phyloP scores from a whole-genome alignment of 2,888 invertebrate genomes.

The Artemia sp. region DNA sequence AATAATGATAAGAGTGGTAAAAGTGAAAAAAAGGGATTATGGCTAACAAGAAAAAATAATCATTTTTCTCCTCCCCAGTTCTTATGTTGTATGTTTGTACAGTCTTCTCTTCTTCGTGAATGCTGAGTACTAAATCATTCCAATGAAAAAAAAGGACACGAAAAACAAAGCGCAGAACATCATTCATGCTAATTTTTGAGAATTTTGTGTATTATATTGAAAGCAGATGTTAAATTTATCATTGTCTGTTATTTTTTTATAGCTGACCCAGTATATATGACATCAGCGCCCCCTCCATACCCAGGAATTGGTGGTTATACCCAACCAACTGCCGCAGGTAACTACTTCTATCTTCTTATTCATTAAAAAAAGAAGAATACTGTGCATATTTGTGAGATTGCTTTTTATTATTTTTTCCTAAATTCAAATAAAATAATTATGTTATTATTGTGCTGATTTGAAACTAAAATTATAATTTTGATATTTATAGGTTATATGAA shows the following conservation, averaged over 20 bases:
- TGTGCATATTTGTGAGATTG: neutral
- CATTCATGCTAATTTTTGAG: too few species aligned
- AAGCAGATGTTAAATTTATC: too few species aligned
- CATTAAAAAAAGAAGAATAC: neutral
- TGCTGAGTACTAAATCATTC: too few species aligned
- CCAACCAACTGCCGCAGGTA: conserved; percentile 10
- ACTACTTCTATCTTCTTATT: neutral
- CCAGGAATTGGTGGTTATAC: conserved; percentile 54
- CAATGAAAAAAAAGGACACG: too few species aligned
- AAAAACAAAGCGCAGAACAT: too few species aligned
- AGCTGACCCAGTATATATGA: conserved; percentile 70
- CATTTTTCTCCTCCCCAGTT: too few species aligned
- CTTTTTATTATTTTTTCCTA: neutral
- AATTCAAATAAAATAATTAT: neutral
- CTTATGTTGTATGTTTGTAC: too few species aligned
- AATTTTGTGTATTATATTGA: too few species aligned
- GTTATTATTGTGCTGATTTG: neutral
- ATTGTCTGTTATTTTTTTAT: conserved; percentile 28
- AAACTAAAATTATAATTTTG: neutral
- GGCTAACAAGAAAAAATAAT: too few species aligned
- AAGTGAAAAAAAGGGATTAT: too few species aligned
- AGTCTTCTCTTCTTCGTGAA: too few species aligned
- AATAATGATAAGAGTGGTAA: too few species aligned
- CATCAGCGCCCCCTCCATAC: conserved; percentile 81
- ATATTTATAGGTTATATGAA: neutral